Base-by-base conservation (phyloP, 2,888 invertebrate species). In the Pogonocherus hispidulus region DNA sequence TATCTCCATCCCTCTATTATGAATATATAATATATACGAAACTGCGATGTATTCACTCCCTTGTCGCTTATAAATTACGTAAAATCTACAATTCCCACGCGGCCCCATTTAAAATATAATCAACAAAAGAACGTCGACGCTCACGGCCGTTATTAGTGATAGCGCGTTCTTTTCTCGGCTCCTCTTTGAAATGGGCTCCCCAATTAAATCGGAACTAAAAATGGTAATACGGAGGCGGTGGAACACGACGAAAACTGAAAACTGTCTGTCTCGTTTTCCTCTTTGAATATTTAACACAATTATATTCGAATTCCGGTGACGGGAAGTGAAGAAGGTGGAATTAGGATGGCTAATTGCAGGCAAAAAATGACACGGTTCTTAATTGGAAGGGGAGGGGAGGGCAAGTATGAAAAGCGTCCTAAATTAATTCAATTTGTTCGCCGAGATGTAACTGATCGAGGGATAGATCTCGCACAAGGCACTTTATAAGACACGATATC, bases 231-330 rank as follows among this genome's bases (percentile, higher is more conserved):
- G 19, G 49, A 41, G 16, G 16, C 1, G 41, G 16, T 3, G 41
- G 41, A n/a, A n/a, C n/a, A 1, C n/a, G 6, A 3, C 41, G n/a
- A 2, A 0, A 14, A 11, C 41, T 27, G 27, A 46, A 27, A 57
- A 57, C 6, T 14, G n/a, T 16, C 23, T 16, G 18, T 44, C 20
- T 11, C 47, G 18, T 16, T 18, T 49, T 41, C 11, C 49, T 35
- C 60, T 60, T 60, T 60, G 60, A 60, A 60, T 49, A 60, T 49
- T 60, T 60, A 60, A 60, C 49, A 32, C 23, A 35, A 60, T 60
- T 60, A 60, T 35, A 35, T 60, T 49, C n/a, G n/a, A 60, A 35
- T 60, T 49, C 46, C 32, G n/a, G 4, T 20, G 23, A 9, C 23
- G 46, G 46, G 47, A 27, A 5, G 44, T 27, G 11, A 47, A 22